Evolutionary conservation across 2,113 vertebrate species (phyloP), one percentile per base, ranked within the genome.

Genomic region (Cyprinodon brontotheroides): DNA sequence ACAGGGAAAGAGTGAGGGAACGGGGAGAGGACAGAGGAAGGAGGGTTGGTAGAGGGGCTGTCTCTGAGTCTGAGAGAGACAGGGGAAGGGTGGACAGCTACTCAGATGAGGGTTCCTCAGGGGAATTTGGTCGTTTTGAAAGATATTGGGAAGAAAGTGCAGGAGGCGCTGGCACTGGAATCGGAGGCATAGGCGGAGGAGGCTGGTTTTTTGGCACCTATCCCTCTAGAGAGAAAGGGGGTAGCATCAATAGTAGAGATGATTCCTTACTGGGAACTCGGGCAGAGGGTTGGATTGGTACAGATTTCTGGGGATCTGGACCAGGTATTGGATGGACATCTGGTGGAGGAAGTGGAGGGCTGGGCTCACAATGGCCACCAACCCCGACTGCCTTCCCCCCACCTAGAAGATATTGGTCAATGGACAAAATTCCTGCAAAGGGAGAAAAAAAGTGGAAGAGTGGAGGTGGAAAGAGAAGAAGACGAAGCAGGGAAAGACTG

Each of bases 341-440:
- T 39, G 93, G 92, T 1, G 93, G 93, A 65, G 94, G 94, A 20
- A 93, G 94, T 20, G 94, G 93, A 63, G 94, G 93, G n/a, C 80
- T 93, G 38, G 90, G 92, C 13, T 89, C 91, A 5, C 95, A 94
- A 75, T 95, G 93, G 90, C 93, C 93, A 0, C 92, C 88, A 17
- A 93, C 89, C 66, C 95, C 94, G 17, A 82, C 89, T 39, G 94
- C 91, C 12, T 94, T 95, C 67, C 96, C 96, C 1, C 94, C 94
- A 41, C 96, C 96, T 0, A 91, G 95, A 64, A 92, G 95, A 77
- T 97, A 97, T 83, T 97, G 96, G 96, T 97, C 96, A 4, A 96
- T 97, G 39, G 96, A 97, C 91, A 97, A 97, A 89, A 92, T 97
- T 68, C 95, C 95, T 17, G 95, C 96, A 79, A 96, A 96, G 90